A percentile compares a stretch with the other conserved stretches of the same genome.
Evolutionary conservation across 2,888 invertebrate species (phyloP).

Genomic region (Drosophila meridionalis): DNA sequence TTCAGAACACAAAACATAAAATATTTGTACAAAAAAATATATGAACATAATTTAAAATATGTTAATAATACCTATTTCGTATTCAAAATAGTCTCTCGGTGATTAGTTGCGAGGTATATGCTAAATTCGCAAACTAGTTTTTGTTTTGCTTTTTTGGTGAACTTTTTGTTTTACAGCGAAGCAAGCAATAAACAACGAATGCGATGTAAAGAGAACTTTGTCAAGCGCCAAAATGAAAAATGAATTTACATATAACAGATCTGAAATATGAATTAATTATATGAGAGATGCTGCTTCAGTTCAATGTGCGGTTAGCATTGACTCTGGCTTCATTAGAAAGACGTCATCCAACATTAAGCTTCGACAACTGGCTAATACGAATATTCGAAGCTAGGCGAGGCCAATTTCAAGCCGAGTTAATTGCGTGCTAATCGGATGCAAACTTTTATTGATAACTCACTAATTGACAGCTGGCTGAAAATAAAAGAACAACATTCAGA

Average conservation of each 20-base stretch:
- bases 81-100: not conserved
- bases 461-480: constrained; percentile 16
- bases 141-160: not conserved
- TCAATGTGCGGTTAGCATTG: constrained; percentile 54
- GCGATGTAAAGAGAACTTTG: constrained; percentile 21
- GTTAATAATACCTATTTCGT: not conserved
- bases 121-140: constrained; percentile 6
- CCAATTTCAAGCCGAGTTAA: constrained; percentile 44
- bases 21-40: no score
- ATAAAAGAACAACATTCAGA: constrained; percentile 2
- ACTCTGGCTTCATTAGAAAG: constrained; percentile 35
- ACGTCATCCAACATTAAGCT: constrained; percentile 19
- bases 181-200: constrained; percentile 25
- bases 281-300: constrained; percentile 33
- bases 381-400: constrained; percentile 36
- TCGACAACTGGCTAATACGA: constrained; percentile 19
- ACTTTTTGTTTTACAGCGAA: not conserved
- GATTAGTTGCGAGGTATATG: not conserved
- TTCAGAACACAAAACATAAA: no score
- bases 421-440: constrained; percentile 54
- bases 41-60: not conserved
- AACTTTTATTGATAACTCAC: constrained; percentile 47
- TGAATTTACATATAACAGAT: constrained; percentile 7
- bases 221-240: constrained; percentile 7
- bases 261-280: constrained; percentile 37